Evolutionary conservation across 2,888 invertebrate genomes (phyloP), one percentile per base, ranked within the genome.

Genomic region (Metacarcinus magister): DNA sequence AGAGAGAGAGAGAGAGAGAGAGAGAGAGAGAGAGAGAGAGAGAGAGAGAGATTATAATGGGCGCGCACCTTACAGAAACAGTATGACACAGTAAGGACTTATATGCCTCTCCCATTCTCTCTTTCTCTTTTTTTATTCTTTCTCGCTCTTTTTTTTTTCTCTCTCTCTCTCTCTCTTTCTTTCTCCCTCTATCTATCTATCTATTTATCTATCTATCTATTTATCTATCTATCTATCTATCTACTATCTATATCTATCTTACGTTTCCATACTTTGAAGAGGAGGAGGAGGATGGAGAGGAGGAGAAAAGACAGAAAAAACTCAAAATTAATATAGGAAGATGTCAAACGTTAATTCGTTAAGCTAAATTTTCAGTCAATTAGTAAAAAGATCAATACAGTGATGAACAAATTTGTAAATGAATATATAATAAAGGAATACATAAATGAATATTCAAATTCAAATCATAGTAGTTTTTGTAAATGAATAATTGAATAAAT

Each of bases 141-240:
- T n/a, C n/a, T n/a, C n/a, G n/a, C n/a, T n/a, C n/a, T 23, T 67
- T 19, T 67, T 19, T 87, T 39, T 87, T 39, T 87, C 87, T 87
- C 87, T 87, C 87, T 87, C 87, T 87, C 87, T 87, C 87, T 87
- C 87, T 87, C 87, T 87, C 87, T 87, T 10, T 32, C 87, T 32
- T n/a, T 32, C 8, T 87, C 32, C 23, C 32, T 87, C 32, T 39
- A 13, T 32, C 39, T 32, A 23, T 75, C 75, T 75, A 5, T 48
- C 48, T 48, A 5, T 48, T 13, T 48, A 5, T 48, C 48, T 48
- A 5, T 48, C n/a, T n/a, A n/a, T n/a, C n/a, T n/a, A n/a, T n/a
- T n/a, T n/a, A n/a, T n/a, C n/a, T n/a, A n/a, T n/a, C n/a, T n/a
- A n/a, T n/a, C n/a, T n/a, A n/a, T n/a, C n/a, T n/a, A n/a, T n/a